These are phyloP conservation scores for Branchipolynoe longqiensis DNA, from an alignment of 2,888 invertebrate genomes.

Conservation along the genomic window DNA sequence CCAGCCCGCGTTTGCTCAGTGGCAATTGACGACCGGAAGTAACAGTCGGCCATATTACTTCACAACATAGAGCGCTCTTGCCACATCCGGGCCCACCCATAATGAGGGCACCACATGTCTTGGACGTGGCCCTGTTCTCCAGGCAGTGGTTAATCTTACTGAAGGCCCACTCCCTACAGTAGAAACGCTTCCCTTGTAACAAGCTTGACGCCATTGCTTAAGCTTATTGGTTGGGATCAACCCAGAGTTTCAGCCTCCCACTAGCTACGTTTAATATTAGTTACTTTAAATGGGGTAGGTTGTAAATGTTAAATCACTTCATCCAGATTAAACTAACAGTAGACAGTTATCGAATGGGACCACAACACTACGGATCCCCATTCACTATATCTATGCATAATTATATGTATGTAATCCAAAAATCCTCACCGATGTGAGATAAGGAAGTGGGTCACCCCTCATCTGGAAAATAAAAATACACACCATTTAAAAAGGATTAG, in stretches of 20 bases:
- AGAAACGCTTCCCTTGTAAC: slow-evolving; percentile 84
- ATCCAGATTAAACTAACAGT: too few species aligned
- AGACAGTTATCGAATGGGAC: too few species aligned
- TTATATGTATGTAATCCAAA: neutral
- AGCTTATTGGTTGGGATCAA: too few species aligned
- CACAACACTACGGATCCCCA: too few species aligned
- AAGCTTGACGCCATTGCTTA: slow-evolving; percentile 78
- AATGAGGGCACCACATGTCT: slow-evolving; percentile 93
- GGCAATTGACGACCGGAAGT: slow-evolving; percentile 83
- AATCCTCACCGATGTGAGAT: neutral
- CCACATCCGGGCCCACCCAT: slow-evolving; percentile 96
- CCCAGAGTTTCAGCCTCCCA: too few species aligned
- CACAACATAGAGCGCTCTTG: slow-evolving; percentile 86
- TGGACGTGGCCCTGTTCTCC: slow-evolving; percentile 88
- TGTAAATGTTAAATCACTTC: too few species aligned
- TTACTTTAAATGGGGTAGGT: too few species aligned
- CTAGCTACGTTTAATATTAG: too few species aligned
- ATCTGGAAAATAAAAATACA: neutral
- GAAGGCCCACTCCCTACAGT: slow-evolving; percentile 97
- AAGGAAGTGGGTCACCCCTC: neutral
- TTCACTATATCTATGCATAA: neutral
- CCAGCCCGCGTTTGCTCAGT: slow-evolving; percentile 90
- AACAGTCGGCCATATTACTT: slow-evolving; percentile 87
- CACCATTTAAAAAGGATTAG: too few species aligned
- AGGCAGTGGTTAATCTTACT: slow-evolving; percentile 95